Evolutionary conservation across 92 coral and sea anemone genomes (phyloP), one percentile per base, ranked within the genome.

Genomic region (Parazoanthus swiftii): DNA sequence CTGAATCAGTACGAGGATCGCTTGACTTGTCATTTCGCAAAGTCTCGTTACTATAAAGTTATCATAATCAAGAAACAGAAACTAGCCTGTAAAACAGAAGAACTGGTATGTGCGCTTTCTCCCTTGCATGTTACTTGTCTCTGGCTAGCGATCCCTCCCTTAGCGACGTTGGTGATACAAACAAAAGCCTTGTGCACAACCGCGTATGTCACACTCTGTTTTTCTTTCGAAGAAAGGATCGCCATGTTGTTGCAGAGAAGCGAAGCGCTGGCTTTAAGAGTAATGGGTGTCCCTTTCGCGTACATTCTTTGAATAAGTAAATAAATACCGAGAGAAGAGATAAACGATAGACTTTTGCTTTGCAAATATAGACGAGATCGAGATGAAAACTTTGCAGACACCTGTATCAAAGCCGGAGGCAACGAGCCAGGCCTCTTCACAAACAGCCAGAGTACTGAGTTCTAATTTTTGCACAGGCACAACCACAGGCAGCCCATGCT

Each of bases 151-250:
- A 89, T 90, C 46, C 94, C 93, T 54, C 94, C 97, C 85, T 93
- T 89, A 20, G 92, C 91, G 67, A 93, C 95, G 73, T 90, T 97
- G 71, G 96, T 92, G 38, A 97, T 89, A 90, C 99, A 97, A 90
- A 97, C 99, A 92, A 97, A 94, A 39, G 98, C 93, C 86, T 95
- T 97, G 85, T 97, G 99, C 11, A 95, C 98, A 11, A 95, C 98
- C 9, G 98, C 99, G 76, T 95, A 97, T 0, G 97, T 89, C 20
- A 89, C 25, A 72, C 89, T 88, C 35, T 95, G 91, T 65, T 95
- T 95, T 81, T 95, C 98, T 81, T 89, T 89, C 59, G 94, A 90
- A 78, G 90, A 80, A 78, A 91, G 78, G 84, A 95, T 85, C 20
- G 96, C 95, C 85, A 97, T 77, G 81, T 97, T 97, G 65, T 97